phyloP scores from a whole-genome alignment of 2,888 invertebrate species.

The Nineta flava region DNA sequence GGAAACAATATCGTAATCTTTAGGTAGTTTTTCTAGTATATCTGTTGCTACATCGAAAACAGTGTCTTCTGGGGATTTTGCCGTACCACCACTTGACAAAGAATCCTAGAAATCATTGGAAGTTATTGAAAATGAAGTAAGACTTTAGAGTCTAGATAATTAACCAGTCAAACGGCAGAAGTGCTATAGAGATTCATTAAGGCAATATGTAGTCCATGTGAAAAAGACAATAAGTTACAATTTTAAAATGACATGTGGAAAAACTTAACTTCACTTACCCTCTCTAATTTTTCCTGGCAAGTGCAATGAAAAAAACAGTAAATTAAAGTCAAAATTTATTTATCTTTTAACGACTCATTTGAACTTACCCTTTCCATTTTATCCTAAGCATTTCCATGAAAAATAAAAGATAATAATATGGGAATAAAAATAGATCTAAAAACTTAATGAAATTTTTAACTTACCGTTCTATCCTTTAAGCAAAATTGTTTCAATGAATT shows the following conservation, averaged over 20 bases:
- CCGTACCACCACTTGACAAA: slow-evolving; percentile 38
- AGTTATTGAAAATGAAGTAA: background rate
- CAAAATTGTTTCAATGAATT: background rate
- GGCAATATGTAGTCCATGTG: no score
- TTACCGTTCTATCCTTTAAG: slow-evolving; percentile 6
- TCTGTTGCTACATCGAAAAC: slow-evolving; percentile 66
- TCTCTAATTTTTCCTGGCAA: background rate
- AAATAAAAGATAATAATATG: background rate
- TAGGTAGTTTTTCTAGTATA: slow-evolving; percentile 59
- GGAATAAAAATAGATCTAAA: background rate
- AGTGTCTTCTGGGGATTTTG: slow-evolving; percentile 60
- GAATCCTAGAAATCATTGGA: slow-evolving; percentile 35
- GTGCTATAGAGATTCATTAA: no score
- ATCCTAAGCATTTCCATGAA: background rate
- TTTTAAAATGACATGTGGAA: no score
- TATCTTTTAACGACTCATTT: no score
- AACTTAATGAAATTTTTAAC: background rate
- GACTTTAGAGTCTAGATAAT: background rate
- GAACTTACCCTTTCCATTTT: background rate
- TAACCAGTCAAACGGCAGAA: no score
- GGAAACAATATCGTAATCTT: slow-evolving; percentile 46
- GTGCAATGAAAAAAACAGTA: background rate
- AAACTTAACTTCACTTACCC: background rate
- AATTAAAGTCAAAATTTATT: background rate
- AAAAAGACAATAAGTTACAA: no score